Base-by-base conservation (phyloP, 2,113 vertebrate genomes). In the Recurvirostra avosetta region DNA sequence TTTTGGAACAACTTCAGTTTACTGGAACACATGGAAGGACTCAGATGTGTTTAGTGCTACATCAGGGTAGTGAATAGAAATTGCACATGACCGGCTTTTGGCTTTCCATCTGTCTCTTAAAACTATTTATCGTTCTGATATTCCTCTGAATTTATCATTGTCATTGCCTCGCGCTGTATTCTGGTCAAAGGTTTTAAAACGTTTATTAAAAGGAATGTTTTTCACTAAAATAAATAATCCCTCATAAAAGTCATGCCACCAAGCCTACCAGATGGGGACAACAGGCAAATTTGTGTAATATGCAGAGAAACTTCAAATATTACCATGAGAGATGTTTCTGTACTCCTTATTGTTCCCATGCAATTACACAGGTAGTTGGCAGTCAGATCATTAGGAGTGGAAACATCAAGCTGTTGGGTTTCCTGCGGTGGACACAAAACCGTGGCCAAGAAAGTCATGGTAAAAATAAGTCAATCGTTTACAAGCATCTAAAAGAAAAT, bases 151-250 rank as follows among this genome's bases (percentile, higher is more conserved):
- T 94, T 79, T 68, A 77, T 92, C 92, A 52, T 47, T 88, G 62
- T 73, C 53, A 8, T 85, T 96, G 90, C 83, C 87, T 92, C 49
- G 66, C 19, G 6, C 50, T 79, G 22, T 62, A n/a, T 86, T 67
- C 85, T 94, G 68, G 91, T 96, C 95, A 95, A 92, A 95, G 66
- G 53, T 80, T 94, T 96, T 83, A 83, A 93, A 90, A 96, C 6
- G 0, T 86, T 91, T 94, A 59, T 94, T 63, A 83, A 87, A 93
- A 90, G n/a, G 76, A 92, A 96, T 95, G 45, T 30, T 89, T 91
- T 96, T 87, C 66, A 41, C 71, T 88, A 38, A 90, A 96, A 91
- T 75, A 85, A 93, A 90, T 95, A 85, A 79, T 73, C 11, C 63
- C 40, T 68, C 29, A 38, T 22, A 72, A 78, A 84, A 89, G 36